A percentile compares a stretch with the other conserved stretches of the same genome.
Conservation (phyloP, 2,113 vertebrate genomes). For the Hyperopisus bebe region DNA sequence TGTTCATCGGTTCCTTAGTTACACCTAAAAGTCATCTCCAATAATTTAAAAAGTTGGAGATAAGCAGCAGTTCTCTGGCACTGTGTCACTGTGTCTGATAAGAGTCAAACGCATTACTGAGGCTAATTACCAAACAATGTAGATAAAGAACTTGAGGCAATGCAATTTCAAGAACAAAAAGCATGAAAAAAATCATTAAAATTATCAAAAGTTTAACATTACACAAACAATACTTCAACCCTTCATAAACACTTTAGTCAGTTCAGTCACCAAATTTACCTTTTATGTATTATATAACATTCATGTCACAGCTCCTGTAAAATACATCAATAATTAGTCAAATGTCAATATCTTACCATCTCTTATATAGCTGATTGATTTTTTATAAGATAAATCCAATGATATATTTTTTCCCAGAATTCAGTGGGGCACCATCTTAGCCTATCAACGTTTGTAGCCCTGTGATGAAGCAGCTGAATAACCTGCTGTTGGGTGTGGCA, state of each 20-base stretch:
- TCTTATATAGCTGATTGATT: not conserved
- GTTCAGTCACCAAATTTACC: not conserved
- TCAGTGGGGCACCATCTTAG: not conserved
- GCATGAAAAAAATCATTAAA: not conserved
- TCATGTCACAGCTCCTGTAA: not conserved
- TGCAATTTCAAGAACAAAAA: constrained; percentile 10
- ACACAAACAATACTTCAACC: not conserved
- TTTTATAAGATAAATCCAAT: not conserved
- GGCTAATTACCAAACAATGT: constrained; percentile 12
- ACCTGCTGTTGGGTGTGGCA: not conserved
- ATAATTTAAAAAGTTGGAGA: not conserved
- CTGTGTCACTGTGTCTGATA: not conserved
- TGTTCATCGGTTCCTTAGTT: not conserved
- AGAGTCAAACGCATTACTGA: not conserved
- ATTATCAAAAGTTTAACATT: not conserved
- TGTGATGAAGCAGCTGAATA: not conserved
- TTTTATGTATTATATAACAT: not conserved
- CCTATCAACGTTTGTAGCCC: not conserved
- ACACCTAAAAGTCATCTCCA: constrained; percentile 5
- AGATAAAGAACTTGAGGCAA: constrained; percentile 5
- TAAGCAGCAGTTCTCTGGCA: not conserved
- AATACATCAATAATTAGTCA: not conserved
- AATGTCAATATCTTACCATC: not conserved
- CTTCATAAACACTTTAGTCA: not conserved
- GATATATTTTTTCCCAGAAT: not conserved